Base-by-base conservation (phyloP, 2,113 vertebrate species). In the Rafetus swinhoei region DNA sequence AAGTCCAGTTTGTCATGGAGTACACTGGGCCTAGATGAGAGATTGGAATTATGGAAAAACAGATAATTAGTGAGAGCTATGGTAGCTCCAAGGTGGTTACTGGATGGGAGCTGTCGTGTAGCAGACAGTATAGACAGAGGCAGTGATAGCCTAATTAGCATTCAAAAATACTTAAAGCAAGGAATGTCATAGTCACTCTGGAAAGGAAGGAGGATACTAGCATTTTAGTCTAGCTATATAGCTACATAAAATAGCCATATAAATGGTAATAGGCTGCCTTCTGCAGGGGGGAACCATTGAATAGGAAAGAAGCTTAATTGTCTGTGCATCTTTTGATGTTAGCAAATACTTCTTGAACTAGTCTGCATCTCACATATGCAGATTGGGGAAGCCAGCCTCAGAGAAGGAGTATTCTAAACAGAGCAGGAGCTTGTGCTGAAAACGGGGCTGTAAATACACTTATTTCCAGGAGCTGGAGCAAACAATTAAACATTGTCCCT, bases 51-150 rank as follows among this genome's bases (percentile, higher is more conserved):
- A 86, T 81, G 87, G 79, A 55, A 69, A 93, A 95, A 93, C 53
- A 90, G 92, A 84, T 92, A 95, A 97, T 95, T 97, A 96, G 85
- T 69, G 92, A 95, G 85, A 95, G 90, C 81, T 96, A 90, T 81
- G 87, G 59, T 93, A 95, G 94, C 91, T 93, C 94, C 90, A 96
- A 88, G 65, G 90, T 86, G 83, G 81, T 89, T 95, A 56, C 79
- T 88, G 85, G 54, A 93, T 92, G 54, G 83, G 56, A 94, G 83
- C 80, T 88, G 94, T 72, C 24, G 94, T 94, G 62, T 65, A 90
- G 77, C 59, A 95, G 55, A 84, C 5, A 27, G 53, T 92, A 86
- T 90, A 92, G 59, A 93, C 79, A 82, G 59, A 74, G 74, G 19
- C 83, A 96, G 29, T 57, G 88, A 92, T 94, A 96, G 89, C 11